Evolutionary conservation across 2,888 invertebrate genomes (phyloP), one percentile per base, ranked within the genome.

Genomic region (Phengaris alcon): DNA sequence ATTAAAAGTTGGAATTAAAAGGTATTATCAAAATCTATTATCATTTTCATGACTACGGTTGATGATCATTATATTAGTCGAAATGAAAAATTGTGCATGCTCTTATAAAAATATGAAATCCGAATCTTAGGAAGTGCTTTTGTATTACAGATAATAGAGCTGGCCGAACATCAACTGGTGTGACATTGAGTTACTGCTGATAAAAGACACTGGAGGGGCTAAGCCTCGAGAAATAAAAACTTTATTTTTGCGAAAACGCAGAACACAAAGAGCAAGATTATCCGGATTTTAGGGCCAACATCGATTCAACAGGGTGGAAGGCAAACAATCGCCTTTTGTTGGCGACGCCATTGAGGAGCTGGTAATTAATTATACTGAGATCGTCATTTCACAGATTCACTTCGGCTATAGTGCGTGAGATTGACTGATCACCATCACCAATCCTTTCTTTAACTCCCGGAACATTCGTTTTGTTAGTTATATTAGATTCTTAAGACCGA

Each of bases 261-360:
- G 87, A 64, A 88, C 88, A 90, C 90, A 91, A 90, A 88, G 85
- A 86, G 85, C 83, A 84, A 89, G 90, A 90, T 90, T 90, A 90
- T 90, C 88, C 88, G 88, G 88, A 87, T 88, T 89, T 88, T 87
- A 87, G 87, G 87, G 85, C 87, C 85, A 85, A 86, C 89, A 88
- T 89, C 86, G 90, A 88, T 88, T 89, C 89, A 88, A 83, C 86
- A 88, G 74, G 74, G 76, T 70, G 70, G 76, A 76, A 87, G 86
- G 89, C 88, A 90, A 91, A 91, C 91, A 90, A 91, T 91, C 87
- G 88, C 85, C 90, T 90, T 89, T 91, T 91, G 91, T 91, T 86
- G 85, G 75, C 51, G 68, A 76, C 83, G 84, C 90, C 85, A 90
- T 91, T 90, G 88, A 90, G 90, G 87, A 87, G 87, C 81, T 82